phyloP scores from a whole-genome alignment of 2,797 vertebrate genomes.

The Poliocrania exsul region DNA sequence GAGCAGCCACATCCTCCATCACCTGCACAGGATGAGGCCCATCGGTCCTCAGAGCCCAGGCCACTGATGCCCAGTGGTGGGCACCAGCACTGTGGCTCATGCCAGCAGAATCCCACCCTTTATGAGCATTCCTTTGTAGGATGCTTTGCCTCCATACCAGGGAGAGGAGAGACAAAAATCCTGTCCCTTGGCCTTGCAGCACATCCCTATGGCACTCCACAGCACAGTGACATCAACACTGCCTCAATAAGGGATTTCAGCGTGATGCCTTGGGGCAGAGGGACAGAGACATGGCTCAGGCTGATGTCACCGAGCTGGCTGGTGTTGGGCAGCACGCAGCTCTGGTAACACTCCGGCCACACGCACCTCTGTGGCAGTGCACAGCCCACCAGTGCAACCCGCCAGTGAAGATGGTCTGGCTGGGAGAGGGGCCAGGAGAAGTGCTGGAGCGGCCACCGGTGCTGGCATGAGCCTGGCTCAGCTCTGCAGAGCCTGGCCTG shows the following conservation, averaged over 20 bases:
- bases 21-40: neutral
- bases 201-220: rapidly evolving
- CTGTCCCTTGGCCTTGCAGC: rapidly evolving
- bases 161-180: neutral
- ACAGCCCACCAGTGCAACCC: neutral
- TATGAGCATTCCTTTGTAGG: rapidly evolving
- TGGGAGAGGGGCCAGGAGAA: slow-evolving; percentile 6
- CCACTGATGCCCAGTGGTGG: too few relatives aligned
- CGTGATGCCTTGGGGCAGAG: neutral
- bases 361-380: neutral
- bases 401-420: neutral
- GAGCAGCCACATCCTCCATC: neutral
- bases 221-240: neutral
- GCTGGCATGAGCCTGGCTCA: rapidly evolving
- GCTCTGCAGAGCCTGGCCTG: neutral
- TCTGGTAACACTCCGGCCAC: neutral
- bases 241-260: neutral
- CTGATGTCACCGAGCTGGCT: slow-evolving; percentile 1
- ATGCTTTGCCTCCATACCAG: neutral
- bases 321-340: neutral
- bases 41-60: neutral
- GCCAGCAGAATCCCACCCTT: neutral
- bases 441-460: neutral
- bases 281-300: neutral
- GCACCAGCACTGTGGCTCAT: neutral